Percentiles rank a stretch among this genome's conserved stretches.
These are phyloP conservation scores for Eustalomyia histrio DNA, from an alignment of 2,888 invertebrate genomes.

Conservation along the genomic window DNA sequence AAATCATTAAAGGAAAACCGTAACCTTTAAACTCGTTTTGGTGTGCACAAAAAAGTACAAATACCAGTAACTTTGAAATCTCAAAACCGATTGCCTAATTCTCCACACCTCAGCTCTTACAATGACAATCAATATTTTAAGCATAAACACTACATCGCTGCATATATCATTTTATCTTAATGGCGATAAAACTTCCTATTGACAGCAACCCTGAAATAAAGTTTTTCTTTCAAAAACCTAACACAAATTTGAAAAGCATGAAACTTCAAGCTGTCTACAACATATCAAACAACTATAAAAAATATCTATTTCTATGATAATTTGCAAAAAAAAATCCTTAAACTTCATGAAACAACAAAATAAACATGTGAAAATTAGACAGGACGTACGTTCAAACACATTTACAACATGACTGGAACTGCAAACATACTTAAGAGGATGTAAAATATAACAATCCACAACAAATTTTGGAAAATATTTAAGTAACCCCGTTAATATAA, in stretches of 20 bases:
- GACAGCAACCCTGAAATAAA: neutral
- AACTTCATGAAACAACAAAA: conserved; percentile 23
- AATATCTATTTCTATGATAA: conserved; percentile 13
- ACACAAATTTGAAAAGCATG: conserved; percentile 31
- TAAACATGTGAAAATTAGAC: conserved; percentile 21
- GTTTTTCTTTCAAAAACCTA: neutral
- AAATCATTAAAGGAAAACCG: too few species aligned
- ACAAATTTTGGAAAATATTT: neutral
- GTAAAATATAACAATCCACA: neutral
- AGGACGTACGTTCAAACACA: neutral
- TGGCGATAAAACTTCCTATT: neutral
- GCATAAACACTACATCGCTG: too few species aligned
- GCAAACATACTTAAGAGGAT: conserved; percentile 12
- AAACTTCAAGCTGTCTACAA: conserved; percentile 34
- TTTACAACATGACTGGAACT: neutral
- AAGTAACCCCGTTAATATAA: neutral
- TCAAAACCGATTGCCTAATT: too few species aligned
- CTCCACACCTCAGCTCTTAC: too few species aligned
- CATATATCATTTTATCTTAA: too few species aligned
- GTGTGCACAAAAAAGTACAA: too few species aligned
- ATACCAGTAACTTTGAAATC: too few species aligned
- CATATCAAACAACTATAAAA: conserved; percentile 19
- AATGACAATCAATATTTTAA: too few species aligned
- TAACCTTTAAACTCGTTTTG: too few species aligned
- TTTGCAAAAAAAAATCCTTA: neutral